Evolutionary conservation across 2,797 vertebrate species (phyloP).

Genomic region (Corythornis leucogaster): DNA sequence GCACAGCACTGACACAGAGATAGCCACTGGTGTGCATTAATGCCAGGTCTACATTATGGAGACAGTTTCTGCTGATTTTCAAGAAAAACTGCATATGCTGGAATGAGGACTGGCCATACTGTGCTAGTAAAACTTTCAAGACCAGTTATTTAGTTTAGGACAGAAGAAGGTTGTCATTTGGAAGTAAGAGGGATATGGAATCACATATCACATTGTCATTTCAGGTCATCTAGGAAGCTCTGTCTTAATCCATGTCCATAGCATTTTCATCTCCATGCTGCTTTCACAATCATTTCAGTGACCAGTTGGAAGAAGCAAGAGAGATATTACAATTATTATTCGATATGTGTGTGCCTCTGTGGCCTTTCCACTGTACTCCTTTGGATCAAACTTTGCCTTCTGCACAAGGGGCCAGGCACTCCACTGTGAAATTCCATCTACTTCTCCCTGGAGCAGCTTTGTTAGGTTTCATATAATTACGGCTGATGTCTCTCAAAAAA

Average conservation of each 20-base stretch:
- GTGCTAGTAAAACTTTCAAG: neutral
- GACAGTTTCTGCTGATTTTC: neutral
- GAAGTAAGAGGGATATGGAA: neutral
- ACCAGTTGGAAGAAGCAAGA: neutral
- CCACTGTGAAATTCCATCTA: neutral
- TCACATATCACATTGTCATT: neutral
- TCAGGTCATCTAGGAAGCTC: neutral
- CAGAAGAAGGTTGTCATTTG: neutral
- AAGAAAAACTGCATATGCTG: neutral
- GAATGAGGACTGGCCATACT: neutral
- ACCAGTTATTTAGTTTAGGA: neutral
- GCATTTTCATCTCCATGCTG: neutral
- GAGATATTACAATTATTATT: neutral
- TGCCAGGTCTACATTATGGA: neutral
- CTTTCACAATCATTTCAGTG: slow-evolving; percentile 12
- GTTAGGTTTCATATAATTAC: slow-evolving; percentile 30
- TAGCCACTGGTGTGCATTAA: neutral
- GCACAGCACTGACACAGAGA: neutral
- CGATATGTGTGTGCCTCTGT: neutral
- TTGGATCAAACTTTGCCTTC: neutral
- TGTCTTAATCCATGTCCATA: neutral
- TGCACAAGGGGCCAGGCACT: accelerated
- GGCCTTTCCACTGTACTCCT: neutral
- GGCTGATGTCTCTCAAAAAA: slow-evolving; percentile 57
- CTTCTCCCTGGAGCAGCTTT: slow-evolving; percentile 14